Conservation (phyloP, 92 coral and sea anemone genomes). For the Pocillopora grandis region DNA sequence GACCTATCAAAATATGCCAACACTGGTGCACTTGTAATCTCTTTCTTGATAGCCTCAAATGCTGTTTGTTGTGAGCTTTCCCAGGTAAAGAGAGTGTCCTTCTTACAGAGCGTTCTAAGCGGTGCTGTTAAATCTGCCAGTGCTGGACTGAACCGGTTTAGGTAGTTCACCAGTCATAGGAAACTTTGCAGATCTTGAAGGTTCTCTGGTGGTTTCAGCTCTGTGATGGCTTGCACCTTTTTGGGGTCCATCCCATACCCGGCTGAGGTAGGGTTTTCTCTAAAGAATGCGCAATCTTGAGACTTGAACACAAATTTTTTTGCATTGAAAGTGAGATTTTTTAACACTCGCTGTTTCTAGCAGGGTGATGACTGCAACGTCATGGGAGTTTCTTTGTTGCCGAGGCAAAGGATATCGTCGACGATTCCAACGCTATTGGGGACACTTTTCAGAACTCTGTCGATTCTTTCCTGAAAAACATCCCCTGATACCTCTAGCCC, state of each 20-base stretch:
- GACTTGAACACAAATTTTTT: background rate
- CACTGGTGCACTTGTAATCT: background rate
- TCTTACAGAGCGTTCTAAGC: no score
- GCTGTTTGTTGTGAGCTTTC: no score
- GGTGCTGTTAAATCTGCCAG: background rate
- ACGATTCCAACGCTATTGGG: slow-evolving; percentile 1
- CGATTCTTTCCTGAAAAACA: background rate
- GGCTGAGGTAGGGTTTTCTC: background rate
- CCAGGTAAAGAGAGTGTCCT: no score
- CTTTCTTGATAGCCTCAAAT: no score
- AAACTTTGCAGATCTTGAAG: slow-evolving; percentile 44
- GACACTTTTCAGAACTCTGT: slow-evolving; percentile 10
- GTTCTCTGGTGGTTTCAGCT: slow-evolving; percentile 57
- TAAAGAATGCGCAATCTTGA: slow-evolving; percentile 4
- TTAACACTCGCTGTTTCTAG: slow-evolving; percentile 15
- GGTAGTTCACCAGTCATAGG: slow-evolving; percentile 15
- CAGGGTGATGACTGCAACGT: slow-evolving; percentile 10
- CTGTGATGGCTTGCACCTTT: slow-evolving; percentile 17
- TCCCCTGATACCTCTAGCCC: background rate
- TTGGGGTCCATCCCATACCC: background rate
- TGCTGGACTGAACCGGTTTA: slow-evolving; percentile 1
- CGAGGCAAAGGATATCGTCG: slow-evolving; percentile 23
- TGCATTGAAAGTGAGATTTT: slow-evolving; percentile 7
- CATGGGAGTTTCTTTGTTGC: slow-evolving; percentile 15
- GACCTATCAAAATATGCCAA: background rate